Conservation (phyloP, 1,140 invertebrate species). For the Panagrolaimus sp. region DNA sequence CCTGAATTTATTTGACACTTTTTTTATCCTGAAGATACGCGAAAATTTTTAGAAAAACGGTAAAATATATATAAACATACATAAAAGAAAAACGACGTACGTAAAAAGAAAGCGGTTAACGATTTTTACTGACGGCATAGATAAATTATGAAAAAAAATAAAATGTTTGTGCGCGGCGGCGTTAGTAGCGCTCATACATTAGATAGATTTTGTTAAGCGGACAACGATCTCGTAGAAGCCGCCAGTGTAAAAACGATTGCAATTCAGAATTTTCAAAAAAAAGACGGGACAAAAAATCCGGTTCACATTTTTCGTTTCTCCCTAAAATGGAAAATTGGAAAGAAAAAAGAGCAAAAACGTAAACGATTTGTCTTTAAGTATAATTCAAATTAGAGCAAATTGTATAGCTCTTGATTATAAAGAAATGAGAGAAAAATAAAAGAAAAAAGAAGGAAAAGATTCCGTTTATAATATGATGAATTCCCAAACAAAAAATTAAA, state of each 20-base stretch:
- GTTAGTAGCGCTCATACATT: no score
- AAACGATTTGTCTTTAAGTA: neutral
- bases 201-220: neutral
- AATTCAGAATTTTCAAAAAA: no score
- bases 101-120: slow-evolving; percentile 6
- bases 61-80: neutral
- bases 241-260: neutral
- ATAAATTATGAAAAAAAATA: slow-evolving; percentile 7
- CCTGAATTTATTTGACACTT: slow-evolving; percentile 16
- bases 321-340: slow-evolving; percentile 2
- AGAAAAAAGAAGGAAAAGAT: no score
- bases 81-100: neutral
- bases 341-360: slow-evolving; percentile 7
- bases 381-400: slow-evolving; percentile 15
- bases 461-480: no score
- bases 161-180: no score
- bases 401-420: neutral
- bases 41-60: no score
- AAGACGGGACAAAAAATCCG: no score
- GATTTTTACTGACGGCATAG: slow-evolving; percentile 4
- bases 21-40: no score
- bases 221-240: slow-evolving; percentile 8
- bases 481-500: no score
- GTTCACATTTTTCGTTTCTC: no score
- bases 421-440: neutral